Percentiles rank a stretch among this genome's conserved stretches.
These are phyloP conservation scores for Drosophila lacteicornis DNA, from an alignment of 1,140 invertebrate genomes.

Conservation along the genomic window DNA sequence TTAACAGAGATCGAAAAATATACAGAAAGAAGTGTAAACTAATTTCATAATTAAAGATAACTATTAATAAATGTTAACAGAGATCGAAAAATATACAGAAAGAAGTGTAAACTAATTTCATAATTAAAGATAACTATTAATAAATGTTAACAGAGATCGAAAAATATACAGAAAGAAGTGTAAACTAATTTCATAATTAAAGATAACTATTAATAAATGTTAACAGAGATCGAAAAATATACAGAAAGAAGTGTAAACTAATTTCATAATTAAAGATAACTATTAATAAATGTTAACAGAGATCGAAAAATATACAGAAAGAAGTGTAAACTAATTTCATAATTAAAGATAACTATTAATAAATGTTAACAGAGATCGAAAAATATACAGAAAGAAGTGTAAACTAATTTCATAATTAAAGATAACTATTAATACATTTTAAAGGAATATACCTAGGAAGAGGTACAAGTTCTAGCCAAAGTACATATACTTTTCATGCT, in stretches of 20 bases:
- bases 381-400: neutral
- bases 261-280: neutral
- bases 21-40: neutral
- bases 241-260: neutral
- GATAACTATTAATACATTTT: neutral
- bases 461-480: too few species aligned
- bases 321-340: neutral
- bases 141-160: neutral
- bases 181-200: neutral
- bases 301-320: neutral
- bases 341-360: neutral
- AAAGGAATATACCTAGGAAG: too few species aligned
- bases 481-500: too few species aligned
- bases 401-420: neutral
- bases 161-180: neutral
- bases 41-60: neutral
- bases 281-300: neutral
- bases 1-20: neutral
- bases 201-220: neutral
- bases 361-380: neutral
- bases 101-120: neutral
- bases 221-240: neutral
- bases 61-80: neutral
- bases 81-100: neutral
- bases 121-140: neutral